Conservation (phyloP, 2,797 vertebrate genomes). For the Menidia menidia region DNA sequence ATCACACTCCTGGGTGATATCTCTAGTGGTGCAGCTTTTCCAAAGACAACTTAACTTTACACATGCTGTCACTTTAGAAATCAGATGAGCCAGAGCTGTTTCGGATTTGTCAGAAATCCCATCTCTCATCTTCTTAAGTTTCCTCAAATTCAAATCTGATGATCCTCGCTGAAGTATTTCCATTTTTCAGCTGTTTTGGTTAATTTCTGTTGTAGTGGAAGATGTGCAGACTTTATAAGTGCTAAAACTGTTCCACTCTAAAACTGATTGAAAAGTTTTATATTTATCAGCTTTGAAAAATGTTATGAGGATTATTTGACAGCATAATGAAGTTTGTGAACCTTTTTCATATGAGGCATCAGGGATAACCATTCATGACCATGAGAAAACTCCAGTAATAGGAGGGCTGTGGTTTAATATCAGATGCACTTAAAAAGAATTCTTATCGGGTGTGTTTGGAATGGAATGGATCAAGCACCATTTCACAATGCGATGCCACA, state of each 20-base stretch:
- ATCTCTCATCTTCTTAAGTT: constrained; percentile 42
- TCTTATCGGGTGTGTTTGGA: constrained; percentile 6
- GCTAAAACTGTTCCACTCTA: no score
- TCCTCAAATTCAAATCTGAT: constrained; percentile 37
- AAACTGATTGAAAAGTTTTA: no score
- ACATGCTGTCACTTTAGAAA: constrained; percentile 44
- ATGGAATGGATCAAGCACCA: constrained; percentile 21
- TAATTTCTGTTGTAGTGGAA: background rate
- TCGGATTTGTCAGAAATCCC: constrained; percentile 42
- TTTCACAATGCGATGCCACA: constrained; percentile 37
- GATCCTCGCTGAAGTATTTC: constrained; percentile 24
- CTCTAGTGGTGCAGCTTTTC: constrained; percentile 27
- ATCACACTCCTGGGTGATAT: constrained; percentile 20
- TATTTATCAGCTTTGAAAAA: no score
- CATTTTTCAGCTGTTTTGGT: background rate
- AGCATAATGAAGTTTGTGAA: background rate
- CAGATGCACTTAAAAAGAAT: background rate
- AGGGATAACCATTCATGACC: background rate
- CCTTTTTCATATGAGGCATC: background rate
- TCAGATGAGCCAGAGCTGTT: constrained; percentile 41
- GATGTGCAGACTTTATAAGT: no score
- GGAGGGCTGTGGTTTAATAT: background rate
- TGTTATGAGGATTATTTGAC: background rate
- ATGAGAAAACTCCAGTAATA: background rate
- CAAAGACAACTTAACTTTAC: constrained; percentile 18